These are phyloP conservation scores for Odontamblyopus rebecca DNA, from an alignment of 2,797 vertebrate genomes.

Conservation along the genomic window DNA sequence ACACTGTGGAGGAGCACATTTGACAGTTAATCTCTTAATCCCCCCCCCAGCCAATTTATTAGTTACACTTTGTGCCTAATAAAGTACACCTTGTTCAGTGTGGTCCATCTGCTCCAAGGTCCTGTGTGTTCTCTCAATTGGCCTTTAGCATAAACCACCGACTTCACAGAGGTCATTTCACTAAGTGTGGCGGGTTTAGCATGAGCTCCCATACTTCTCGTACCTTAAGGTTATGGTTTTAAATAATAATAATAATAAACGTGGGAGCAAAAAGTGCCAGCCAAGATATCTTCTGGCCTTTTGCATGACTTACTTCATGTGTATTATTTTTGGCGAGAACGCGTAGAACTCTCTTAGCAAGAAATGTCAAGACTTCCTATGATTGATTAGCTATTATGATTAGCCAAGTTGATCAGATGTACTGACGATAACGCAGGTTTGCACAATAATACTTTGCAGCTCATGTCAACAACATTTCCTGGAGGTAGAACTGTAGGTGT, in stretches of 20 bases:
- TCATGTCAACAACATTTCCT: no score
- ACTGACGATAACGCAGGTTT: no score
- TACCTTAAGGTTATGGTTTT: not conserved
- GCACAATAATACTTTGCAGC: no score
- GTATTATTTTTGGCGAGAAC: not conserved
- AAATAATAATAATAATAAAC: not conserved
- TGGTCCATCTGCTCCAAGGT: not conserved
- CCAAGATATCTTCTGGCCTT: not conserved
- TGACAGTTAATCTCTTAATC: not conserved
- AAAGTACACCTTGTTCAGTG: conserved; percentile 6
- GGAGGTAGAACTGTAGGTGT: no score
- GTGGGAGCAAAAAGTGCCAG: not conserved
- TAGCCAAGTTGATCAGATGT: no score
- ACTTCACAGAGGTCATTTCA: not conserved
- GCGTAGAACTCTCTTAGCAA: no score
- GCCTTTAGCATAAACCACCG: not conserved
- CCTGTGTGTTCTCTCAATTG: not conserved
- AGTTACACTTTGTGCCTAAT: conserved; percentile 13
- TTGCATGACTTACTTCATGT: not conserved
- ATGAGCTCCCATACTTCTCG: not conserved
- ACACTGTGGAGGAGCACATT: not conserved
- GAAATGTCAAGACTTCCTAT: no score
- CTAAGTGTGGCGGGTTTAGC: not conserved
- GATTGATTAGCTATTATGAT: no score
- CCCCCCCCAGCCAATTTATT: not conserved